Evolutionary conservation across 1,140 invertebrate genomes (phyloP).

Genomic region (Batillaria attramentaria): DNA sequence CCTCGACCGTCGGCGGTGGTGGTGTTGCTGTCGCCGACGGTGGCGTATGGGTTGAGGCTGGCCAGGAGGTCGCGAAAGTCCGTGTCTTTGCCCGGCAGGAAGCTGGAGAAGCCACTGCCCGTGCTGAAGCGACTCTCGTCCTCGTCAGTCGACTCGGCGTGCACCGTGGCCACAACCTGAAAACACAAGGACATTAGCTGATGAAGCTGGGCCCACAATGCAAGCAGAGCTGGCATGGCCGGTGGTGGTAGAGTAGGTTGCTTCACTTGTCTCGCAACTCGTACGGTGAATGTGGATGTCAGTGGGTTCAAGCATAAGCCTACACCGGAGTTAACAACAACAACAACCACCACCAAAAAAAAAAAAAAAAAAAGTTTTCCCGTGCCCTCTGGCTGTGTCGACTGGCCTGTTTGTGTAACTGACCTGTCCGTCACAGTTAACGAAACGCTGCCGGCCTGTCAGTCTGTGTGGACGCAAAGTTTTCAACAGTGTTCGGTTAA

Average conservation of each 20-base stretch:
- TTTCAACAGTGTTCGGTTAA: too few relatives aligned
- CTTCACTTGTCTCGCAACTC: not conserved
- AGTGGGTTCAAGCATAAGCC: not conserved
- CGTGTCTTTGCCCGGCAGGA: constrained; percentile 31
- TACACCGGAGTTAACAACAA: too few relatives aligned
- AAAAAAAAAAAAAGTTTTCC: too few relatives aligned
- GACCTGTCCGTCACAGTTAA: too few relatives aligned
- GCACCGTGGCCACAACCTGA: constrained; percentile 38
- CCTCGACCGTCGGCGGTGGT: not conserved
- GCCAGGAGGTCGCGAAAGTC: constrained; percentile 33
- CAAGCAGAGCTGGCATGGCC: too few relatives aligned
- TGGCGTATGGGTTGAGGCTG: constrained; percentile 18
- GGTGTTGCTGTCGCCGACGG: not conserved
- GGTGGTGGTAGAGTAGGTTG: not conserved
- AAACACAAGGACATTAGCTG: not conserved
- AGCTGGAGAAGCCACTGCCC: constrained; percentile 38
- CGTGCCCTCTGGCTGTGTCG: too few relatives aligned
- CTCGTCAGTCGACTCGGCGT: constrained; percentile 17
- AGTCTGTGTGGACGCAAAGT: too few relatives aligned
- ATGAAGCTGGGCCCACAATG: not conserved
- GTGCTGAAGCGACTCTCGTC: constrained; percentile 20
- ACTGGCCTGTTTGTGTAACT: too few relatives aligned
- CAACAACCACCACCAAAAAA: too few relatives aligned
- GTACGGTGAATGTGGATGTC: not conserved
- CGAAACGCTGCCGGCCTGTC: too few relatives aligned